Base-by-base conservation (phyloP, 2,113 vertebrate species). In the Sebastes fasciatus region DNA sequence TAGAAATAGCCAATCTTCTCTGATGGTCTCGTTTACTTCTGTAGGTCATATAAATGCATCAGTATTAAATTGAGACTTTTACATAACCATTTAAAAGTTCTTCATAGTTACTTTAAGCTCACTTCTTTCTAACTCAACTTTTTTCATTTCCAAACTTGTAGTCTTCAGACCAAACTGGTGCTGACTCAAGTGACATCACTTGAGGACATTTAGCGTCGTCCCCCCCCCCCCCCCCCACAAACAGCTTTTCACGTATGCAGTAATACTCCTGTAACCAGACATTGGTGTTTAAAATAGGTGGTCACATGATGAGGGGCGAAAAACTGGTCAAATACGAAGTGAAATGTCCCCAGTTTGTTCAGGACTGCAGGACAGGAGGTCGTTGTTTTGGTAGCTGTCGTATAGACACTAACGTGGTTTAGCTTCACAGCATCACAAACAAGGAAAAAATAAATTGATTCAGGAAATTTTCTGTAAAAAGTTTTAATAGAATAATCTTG, bases 401-500 rank as follows among this genome's bases (percentile, higher is more conserved):
- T 73, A 17, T 16, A 46, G 34, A 54, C 17, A 26, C 6, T 0
- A 57, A 62, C 55, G 40, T 19, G n/a, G 34, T 21, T 43, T 19
- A 64, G 11, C 21, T 51, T 55, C 52, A 76, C 43, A 34, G 43
- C 52, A 54, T 54, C 57, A 45, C 51, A 58, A 75, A 72, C 3
- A 10, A 13, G 8, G 4, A 43, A 57, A 17, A 5, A 16, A 58
- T 17, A 42, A 12, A 42, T 3, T 4, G 3, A 19, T 34, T 62
- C 21, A 48, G 19, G 79, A 55, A n/a, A n/a, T 6, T 49, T 61
- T 80, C 49, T 79, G 62, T 82, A 77, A 77, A 78, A 19, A 6
- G 8, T 21, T 84, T 81, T 84, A 89, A 83, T 83, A 66, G 40
- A 75, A 64, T 1, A 83, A 66, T 83, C 73, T 85, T 34, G 26